Evolutionary conservation across 2,113 vertebrate genomes (phyloP).

Genomic region (Chaenogobius annularis): DNA sequence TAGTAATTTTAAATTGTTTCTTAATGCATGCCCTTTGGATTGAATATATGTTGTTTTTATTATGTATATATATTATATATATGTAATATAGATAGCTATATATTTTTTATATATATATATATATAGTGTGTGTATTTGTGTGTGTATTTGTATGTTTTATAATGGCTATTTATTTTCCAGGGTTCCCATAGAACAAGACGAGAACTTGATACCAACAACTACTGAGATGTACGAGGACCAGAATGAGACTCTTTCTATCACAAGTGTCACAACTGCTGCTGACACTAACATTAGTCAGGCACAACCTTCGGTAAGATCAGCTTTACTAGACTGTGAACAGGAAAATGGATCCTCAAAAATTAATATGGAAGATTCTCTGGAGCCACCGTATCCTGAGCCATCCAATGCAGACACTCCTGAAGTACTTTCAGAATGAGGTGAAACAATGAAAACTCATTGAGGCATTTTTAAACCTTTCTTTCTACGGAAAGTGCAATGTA

Average conservation of each 20-base stretch:
- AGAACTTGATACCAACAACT: conserved; percentile 9
- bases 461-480: no score
- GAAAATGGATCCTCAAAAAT: conserved; percentile 3
- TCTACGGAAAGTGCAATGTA: no score
- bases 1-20: no score
- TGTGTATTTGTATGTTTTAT: not conserved
- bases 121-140: not conserved
- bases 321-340: conserved; percentile 9
- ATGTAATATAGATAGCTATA: no score
- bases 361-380: conserved; percentile 1
- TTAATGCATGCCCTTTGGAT: no score
- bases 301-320: not conserved
- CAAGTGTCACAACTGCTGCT: not conserved
- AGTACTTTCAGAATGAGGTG: not conserved
- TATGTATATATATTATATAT: no score
- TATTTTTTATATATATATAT: not conserved
- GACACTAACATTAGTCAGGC: not conserved
- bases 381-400: not conserved
- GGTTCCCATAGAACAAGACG: conserved; percentile 16
- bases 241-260: not conserved
- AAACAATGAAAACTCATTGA: not conserved
- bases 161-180: not conserved
- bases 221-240: conserved; percentile 28
- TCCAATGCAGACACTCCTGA: conserved; percentile 15
- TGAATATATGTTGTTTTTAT: no score